Base-by-base conservation (phyloP, 1,140 invertebrate species). In the Drosophila mauritiana region DNA sequence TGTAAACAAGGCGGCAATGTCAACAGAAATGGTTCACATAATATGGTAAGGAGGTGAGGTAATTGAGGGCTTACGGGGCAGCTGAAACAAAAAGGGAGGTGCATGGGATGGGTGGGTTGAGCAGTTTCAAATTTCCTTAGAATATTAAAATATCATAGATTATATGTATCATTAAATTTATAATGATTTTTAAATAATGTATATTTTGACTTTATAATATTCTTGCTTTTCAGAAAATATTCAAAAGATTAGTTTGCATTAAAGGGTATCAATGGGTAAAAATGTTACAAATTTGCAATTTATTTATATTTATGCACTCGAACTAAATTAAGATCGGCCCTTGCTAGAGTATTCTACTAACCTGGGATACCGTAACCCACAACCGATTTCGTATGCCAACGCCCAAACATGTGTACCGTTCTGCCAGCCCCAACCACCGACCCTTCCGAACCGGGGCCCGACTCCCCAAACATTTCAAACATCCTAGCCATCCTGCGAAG, bases 381-480 rank as follows among this genome's bases (percentile, higher is more conserved):
- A 57, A 25, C 10, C 39, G 31, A 22, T 43, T 54, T 45, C 49
- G 55, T 64, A 62, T 63, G 64, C 40, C 57, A 79, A 88, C 75
- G 75, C 84, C 84, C 64, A 83, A 89, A 80, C 83, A 88, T 88
- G 83, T 88, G 84, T 88, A 88, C 48, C 62, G 46, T 64, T 78
- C 27, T 54, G 70, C 57, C 39, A 51, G 45, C 11, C 15, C 3
- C 17, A 12, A 46, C 45, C 43, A 15, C 5, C 31, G 20, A 36
- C 27, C 39, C 48, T 36, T 54, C 46, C 48, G n/a, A 1, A 40
- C 25, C 25, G n/a, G 13, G 34, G 43, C 20, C 61, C 57, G n/a
- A 5, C 13, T 49, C 31, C 64, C 25, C 10, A 61, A 39, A 27
- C 20, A 22, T 31, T 34, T 31, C 17, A 45, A 10, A n/a, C 20